Percentiles rank a stretch among this genome's conserved stretches.
Conservation (phyloP, 2,797 vertebrate genomes). For the Macroramphosus scolopax region DNA sequence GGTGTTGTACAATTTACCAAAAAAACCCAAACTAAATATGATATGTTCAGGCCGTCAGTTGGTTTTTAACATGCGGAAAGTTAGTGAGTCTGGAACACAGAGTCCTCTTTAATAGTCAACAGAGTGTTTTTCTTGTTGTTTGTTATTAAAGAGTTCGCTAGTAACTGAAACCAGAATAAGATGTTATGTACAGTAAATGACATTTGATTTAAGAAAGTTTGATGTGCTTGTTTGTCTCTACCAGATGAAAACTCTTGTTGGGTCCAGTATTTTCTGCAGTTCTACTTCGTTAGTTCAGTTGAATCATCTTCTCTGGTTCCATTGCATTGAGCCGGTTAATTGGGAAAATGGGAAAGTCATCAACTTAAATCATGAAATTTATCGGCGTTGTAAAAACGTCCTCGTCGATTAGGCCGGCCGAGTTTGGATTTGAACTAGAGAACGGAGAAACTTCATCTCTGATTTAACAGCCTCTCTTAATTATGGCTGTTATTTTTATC, state of each 20-base stretch:
- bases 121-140: too few relatives aligned
- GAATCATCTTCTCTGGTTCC: constrained; percentile 33
- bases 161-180: too few relatives aligned
- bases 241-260: too few relatives aligned
- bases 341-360: constrained; percentile 61
- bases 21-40: not conserved
- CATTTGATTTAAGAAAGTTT: too few relatives aligned
- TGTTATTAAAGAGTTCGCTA: too few relatives aligned
- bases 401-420: constrained; percentile 23
- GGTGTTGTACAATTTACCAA: constrained; percentile 4
- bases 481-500: constrained; percentile 65
- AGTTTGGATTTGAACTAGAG: constrained; percentile 45
- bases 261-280: too few relatives aligned
- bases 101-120: too few relatives aligned
- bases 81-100: too few relatives aligned
- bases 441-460: constrained; percentile 28
- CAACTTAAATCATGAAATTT: constrained; percentile 51
- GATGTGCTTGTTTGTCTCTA: too few relatives aligned
- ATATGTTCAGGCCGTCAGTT: not conserved
- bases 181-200: too few relatives aligned
- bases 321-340: constrained; percentile 53
- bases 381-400: constrained; percentile 52
- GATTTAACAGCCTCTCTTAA: constrained; percentile 41
- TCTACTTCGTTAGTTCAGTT: too few relatives aligned
- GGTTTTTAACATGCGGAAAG: too few relatives aligned